Base-by-base conservation (phyloP, 1,140 invertebrate species). In the Delia radicum region DNA sequence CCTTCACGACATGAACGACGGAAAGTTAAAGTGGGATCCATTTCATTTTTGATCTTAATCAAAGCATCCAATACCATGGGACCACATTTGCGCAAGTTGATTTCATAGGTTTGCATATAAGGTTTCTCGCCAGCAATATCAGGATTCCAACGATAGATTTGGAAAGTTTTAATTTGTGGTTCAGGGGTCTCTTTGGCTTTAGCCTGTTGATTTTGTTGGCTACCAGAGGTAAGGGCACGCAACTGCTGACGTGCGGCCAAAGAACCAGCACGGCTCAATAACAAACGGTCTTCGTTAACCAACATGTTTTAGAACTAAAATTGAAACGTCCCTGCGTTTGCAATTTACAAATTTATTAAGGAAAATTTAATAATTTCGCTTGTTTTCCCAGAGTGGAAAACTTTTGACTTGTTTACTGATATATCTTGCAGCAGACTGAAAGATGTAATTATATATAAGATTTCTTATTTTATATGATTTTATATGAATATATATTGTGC, bases 61-160 rank as follows among this genome's bases (percentile, higher is more conserved):
- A 99, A 87, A 3, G 96, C 97, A 90, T 99, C 98, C 77, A 99
- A 87, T 24, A 99, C 93, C 98, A 99, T 99, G 1, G 97, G 96
- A 6, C 97, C 97, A 89, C 97, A 99, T 8, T 92, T 88, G 80
- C 96, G 96, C 42, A 99, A 88, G 87, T 99, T 96, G 2, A 99
- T 91, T 82, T 96, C 90, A 87, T 96, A 99, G 71, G 96, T 94
- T 87, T 99, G 94, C 87, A 98, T 92, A 77, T 90, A 89, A 0
- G 97, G 97, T 85, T 98, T 98, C 79, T 96, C 92, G 74, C 94
- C 92, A 21, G 94, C 92, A 86, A 95, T 92, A 78, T 98, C 96
- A 0, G 97, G 97, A 88, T 97, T 94, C 94, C 93, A 98, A 86
- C 96, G 91, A 83, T 98, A 98, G 74, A 98, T 91, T 2, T 92